Percentiles rank a stretch among this genome's conserved stretches.
Conservation (phyloP, 1,140 invertebrate species). For the Zaprionus capensis region DNA sequence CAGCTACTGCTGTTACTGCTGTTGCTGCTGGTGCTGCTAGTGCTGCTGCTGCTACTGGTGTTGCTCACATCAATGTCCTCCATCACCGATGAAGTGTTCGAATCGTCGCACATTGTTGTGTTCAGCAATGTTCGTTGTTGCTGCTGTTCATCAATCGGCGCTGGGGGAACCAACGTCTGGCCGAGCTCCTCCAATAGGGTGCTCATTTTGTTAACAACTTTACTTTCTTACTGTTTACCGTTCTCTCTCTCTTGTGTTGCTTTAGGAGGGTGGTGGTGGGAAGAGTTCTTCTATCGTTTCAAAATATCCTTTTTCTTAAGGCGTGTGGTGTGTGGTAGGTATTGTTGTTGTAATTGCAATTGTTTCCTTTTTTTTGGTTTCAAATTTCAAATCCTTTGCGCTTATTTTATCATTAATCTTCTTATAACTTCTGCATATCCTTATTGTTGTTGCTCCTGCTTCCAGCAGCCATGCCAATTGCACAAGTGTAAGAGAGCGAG, state of each 20-base stretch:
- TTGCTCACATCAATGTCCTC: conserved; percentile 70
- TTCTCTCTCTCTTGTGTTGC: conserved; percentile 1
- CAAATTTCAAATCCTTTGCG: conserved; percentile 36
- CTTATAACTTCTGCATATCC: conserved; percentile 35
- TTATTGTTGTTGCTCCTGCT: conserved; percentile 26
- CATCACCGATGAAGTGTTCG: conserved; percentile 53
- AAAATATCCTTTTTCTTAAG: conserved; percentile 3
- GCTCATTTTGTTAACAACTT: conserved; percentile 31
- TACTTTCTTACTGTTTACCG: not conserved
- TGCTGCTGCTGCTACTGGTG: conserved; percentile 65
- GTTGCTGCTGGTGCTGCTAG: conserved; percentile 45
- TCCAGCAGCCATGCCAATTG: conserved; percentile 40
- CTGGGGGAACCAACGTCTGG: conserved; percentile 24
- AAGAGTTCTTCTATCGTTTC: conserved; percentile 6
- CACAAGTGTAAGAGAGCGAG: conserved; percentile 13
- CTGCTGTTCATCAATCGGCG: conserved; percentile 30
- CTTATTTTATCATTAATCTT: conserved; percentile 31
- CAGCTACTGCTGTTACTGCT: conserved; percentile 49
- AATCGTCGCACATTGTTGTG: conserved; percentile 54
- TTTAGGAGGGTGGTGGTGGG: conserved; percentile 6
- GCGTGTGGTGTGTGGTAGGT: not conserved
- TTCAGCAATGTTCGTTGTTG: conserved; percentile 17
- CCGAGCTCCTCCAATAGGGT: conserved; percentile 47
- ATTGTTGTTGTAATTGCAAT: conserved; percentile 9
- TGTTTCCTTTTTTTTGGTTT: conserved; percentile 15